Evolutionary conservation across 2,113 vertebrate genomes (phyloP), one percentile per base, ranked within the genome.

Genomic region (Casuarius casuarius): DNA sequence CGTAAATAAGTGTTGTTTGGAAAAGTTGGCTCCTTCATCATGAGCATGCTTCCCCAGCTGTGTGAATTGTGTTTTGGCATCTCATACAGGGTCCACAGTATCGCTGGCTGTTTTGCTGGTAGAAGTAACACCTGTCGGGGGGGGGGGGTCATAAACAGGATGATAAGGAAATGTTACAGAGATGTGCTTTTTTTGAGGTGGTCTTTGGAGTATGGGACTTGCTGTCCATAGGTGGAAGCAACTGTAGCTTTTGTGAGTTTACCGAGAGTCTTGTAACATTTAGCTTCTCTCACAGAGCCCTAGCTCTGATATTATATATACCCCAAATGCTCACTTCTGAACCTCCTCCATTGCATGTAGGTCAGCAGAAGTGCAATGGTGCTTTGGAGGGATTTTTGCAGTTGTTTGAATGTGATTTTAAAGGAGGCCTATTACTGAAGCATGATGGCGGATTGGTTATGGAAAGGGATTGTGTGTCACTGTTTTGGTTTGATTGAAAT

Each of bases 1-100:
- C 66, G 68, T 89, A 94, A 91, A 94, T 87, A 92, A 86, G 44
- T 51, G 76, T 44, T 86, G 40, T 89, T 89, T 82, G 31, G 84
- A 19, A 56, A 68, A 91, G 49, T 66, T 88, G 74, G 66, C 67
- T 89, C 62, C 80, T 77, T 71, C 66, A 18, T 26, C 35, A 54
- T 0, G 74, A n/a, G 25, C 2, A 5, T 54, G 40, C 42, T 91
- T 96, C 35, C 52, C 51, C 3, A 2, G 29, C 19, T 65, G 0
- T 2, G 4, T 31, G 58, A 59, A 46, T 25, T n/a, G 54, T 31
- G 72, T 95, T 61, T 74, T 92, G 40, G 66, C 89, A 66, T 90
- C 73, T 93, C 58, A 23, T 65, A 59, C 77, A 63, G 35, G 21
- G 88, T 59, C 10, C 2, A 3, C 28, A 66, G 52, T 42, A 9